A percentile compares a stretch with the other conserved stretches of the same genome.
Conservation (phyloP, 2,888 invertebrate genomes). For the Trisateles emortualis region DNA sequence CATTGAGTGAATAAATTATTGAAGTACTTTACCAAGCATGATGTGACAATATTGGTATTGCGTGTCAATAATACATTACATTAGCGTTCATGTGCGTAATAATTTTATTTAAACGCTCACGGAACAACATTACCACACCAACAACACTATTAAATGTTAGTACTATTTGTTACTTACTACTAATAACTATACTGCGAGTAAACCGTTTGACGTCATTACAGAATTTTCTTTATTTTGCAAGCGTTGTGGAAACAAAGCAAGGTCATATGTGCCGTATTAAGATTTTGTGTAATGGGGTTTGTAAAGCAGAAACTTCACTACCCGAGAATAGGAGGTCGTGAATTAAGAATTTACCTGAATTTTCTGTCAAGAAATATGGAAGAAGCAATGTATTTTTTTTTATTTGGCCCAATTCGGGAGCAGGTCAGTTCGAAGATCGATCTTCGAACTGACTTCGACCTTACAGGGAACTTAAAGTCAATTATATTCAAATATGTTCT, state of each 20-base stretch:
- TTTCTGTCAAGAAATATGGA: too few species aligned
- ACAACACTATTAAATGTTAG: constrained; percentile 10
- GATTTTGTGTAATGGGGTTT: too few species aligned
- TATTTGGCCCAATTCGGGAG: too few species aligned
- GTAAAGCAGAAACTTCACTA: not conserved
- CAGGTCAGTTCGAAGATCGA: too few species aligned
- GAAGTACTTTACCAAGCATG: not conserved
- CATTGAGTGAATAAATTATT: not conserved
- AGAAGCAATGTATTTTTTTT: too few species aligned
- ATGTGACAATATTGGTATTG: not conserved
- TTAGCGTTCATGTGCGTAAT: not conserved
- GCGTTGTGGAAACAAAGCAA: not conserved
- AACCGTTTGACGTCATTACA: constrained; percentile 1
- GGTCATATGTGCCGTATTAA: not conserved
- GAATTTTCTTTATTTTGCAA: constrained; percentile 2
- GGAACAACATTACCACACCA: not conserved
- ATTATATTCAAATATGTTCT: too few species aligned
- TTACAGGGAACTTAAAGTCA: too few species aligned
- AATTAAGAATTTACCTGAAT: too few species aligned
- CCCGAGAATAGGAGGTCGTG: too few species aligned
- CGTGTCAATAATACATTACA: not conserved
- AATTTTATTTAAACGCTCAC: not conserved
- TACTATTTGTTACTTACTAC: constrained; percentile 4
- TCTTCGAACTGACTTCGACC: too few species aligned
- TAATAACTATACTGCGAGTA: not conserved